Evolutionary conservation across 2,888 invertebrate species (phyloP).

Genomic region (Itoplectis maculator): DNA sequence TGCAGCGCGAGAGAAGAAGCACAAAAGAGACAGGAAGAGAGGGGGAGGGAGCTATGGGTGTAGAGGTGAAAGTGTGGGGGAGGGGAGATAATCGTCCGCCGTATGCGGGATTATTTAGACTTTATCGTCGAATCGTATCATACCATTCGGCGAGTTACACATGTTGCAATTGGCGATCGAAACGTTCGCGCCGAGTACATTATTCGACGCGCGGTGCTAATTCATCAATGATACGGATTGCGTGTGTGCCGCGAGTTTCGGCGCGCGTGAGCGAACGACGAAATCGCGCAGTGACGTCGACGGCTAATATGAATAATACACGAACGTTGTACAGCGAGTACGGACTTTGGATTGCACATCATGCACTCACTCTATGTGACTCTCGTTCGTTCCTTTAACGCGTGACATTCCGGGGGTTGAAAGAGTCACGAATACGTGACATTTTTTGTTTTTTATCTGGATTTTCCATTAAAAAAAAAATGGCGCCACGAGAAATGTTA

Average conservation of each 20-base stretch:
- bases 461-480: too few relatives aligned
- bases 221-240: slow-evolving; percentile 7
- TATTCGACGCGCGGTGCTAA: background rate
- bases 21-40: background rate
- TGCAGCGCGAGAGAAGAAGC: too few relatives aligned
- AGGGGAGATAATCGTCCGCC: background rate
- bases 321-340: background rate
- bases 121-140: background rate
- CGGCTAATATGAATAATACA: background rate
- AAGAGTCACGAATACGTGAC: too few relatives aligned
- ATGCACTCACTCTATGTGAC: too few relatives aligned
- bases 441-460: too few relatives aligned
- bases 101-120: background rate
- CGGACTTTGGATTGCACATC: background rate
- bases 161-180: slow-evolving; percentile 11
- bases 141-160: background rate
- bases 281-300: background rate
- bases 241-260: background rate
- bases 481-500: too few relatives aligned
- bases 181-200: background rate
- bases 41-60: background rate
- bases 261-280: too few relatives aligned
- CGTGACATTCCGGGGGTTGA: too few relatives aligned
- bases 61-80: too few relatives aligned
- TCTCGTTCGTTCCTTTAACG: background rate